A percentile compares a stretch with the other conserved stretches of the same genome.
These are phyloP conservation scores for Chaunax sp. DNA, from an alignment of 2,797 vertebrate genomes.

Conservation along the genomic window DNA sequence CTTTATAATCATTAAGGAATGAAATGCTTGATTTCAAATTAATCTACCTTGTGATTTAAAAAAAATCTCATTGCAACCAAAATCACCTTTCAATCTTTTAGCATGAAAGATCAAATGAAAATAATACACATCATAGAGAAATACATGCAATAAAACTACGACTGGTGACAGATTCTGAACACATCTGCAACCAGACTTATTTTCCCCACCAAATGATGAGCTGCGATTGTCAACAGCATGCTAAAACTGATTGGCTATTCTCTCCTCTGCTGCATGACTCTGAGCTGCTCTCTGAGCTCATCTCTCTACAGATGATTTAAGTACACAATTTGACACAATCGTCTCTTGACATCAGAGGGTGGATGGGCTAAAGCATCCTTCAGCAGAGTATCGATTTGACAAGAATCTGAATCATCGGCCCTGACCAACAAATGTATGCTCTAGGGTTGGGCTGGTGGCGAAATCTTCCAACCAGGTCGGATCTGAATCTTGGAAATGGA, in stretches of 20 bases:
- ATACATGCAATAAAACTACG: background rate
- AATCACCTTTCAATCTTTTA: background rate
- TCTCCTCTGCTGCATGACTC: constrained; percentile 22
- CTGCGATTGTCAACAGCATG: constrained; percentile 30
- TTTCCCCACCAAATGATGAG: constrained; percentile 12
- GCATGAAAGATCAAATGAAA: background rate
- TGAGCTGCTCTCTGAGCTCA: constrained; percentile 11
- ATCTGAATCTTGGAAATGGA: no score
- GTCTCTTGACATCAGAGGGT: constrained; percentile 41
- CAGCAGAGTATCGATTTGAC: constrained; percentile 34
- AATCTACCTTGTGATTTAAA: background rate
- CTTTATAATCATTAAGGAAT: background rate
- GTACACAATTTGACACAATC: constrained; percentile 50
- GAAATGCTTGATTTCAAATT: no score
- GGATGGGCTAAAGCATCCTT: constrained; percentile 40
- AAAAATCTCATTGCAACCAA: background rate
- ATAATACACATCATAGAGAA: background rate
- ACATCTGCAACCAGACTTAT: background rate
- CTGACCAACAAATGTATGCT: background rate
- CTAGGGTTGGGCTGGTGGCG: background rate
- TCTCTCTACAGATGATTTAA: constrained; percentile 47
- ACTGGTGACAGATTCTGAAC: constrained; percentile 5
- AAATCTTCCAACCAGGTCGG: no score
- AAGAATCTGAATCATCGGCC: constrained; percentile 28
- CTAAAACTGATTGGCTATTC: constrained; percentile 45